Base-by-base conservation (phyloP, 1,140 invertebrate species). In the Cotesia chilonis region DNA sequence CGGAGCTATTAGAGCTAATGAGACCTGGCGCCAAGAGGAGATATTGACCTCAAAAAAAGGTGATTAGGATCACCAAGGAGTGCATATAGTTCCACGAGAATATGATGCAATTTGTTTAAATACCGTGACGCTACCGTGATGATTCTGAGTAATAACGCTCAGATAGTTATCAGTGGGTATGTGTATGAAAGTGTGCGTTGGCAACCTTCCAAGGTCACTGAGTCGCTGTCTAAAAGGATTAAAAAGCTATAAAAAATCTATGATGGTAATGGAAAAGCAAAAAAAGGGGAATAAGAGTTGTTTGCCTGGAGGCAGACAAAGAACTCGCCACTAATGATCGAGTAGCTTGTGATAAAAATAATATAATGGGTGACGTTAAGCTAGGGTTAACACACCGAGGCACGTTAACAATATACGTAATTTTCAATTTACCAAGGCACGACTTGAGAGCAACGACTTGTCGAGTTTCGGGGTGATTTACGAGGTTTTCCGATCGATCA, bases 101-200 rank as follows among this genome's bases (percentile, higher is more conserved):
- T 28, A 59, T 59, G 57, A 59, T 59, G 57, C 57, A 59, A 59
- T 59, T 59, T 59, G 20, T 59, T 5, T 59, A 59, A 59, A 20
- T 59, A 20, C 14, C 57, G 57, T 59, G 57, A 59, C 57, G 57
- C 57, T 59, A 59, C 57, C 17, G 57, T 59, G 57, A 59, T 59
- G 57, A 59, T 59, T 59, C 20, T 14, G 14, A 59, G 20, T 59
- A 59, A 59, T 59, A 59, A 59, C 14, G 14, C 14, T 28, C 10
- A 59, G 57, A 59, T 59, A 59, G 20, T 59, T 59, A 59, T 59
- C 57, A 59, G 17, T 3, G 10, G 6, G 5, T 47, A 47, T 47
- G 10, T 47, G 3, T 10, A 47, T 47, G 5, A 9, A 47, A 9
- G 41, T 47, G 28, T 59, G 57, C 57, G 57, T 59, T 47, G 0